Base-by-base conservation (phyloP, 2,888 invertebrate species). In the Lasioglossum vierecki region DNA sequence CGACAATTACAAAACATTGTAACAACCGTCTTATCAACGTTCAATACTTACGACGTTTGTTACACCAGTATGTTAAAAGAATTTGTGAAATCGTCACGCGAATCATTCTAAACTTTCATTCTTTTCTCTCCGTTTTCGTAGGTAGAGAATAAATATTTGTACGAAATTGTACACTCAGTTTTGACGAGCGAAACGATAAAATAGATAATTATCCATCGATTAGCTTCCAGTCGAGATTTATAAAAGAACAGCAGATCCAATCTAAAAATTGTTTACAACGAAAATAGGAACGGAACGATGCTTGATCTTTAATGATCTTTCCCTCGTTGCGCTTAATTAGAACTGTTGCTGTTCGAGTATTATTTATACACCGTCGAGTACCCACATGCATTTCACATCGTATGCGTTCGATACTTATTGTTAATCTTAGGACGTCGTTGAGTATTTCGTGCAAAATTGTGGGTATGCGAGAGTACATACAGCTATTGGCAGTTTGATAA, bases 401-500 rank as follows among this genome's bases (percentile, higher is more conserved):
- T 49, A 49, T 68, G 57, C 39, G 46, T 77, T 83, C 30, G 72
- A 71, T 75, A 77, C 78, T 87, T 87, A 86, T 80, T 66, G 66
- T 88, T 88, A 83, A 86, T 88, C 76, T 80, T 76, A 71, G 86
- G 83, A 86, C 76, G 86, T 83, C 78, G 88, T 80, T 78, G 76
- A 88, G 83, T 88, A 88, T 74, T 80, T 83, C 85, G 79, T 85
- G 78, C 46, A 79, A 83, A 80, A 88, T 74, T 57, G 71, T 82
- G 75, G 70, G 79, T 79, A 83, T 70, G 81, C 72, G 83, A 80
- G 68, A 84, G 80, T 80, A 84, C 77, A 73, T 75, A 84, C 74
- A 72, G 79, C 79, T 88, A 87, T 83, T 85, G 80, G 88, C 80
- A 79, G 81, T 75, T 80, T 81, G 80, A 83, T 84, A 90, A 89